These are phyloP conservation scores for Drosophila paranaensis DNA, from an alignment of 2,888 invertebrate species.

Conservation along the genomic window DNA sequence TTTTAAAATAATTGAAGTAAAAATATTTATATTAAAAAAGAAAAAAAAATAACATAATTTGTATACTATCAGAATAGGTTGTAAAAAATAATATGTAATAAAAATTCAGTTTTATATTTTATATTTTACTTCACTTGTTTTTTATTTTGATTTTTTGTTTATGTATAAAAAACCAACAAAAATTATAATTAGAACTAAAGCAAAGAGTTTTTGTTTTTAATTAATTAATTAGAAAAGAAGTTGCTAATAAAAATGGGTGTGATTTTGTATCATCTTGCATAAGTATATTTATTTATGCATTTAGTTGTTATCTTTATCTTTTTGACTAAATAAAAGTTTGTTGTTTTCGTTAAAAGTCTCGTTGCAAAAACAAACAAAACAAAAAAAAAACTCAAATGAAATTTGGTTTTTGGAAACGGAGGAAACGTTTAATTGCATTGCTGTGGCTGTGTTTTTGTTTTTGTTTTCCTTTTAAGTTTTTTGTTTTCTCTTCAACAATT, in stretches of 20 bases:
- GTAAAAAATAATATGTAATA: background rate
- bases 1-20: background rate
- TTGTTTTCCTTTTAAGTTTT: constrained; percentile 2
- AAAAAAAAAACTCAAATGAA: constrained; percentile 7
- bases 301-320: background rate
- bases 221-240: constrained; percentile 52
- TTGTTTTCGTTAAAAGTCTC: constrained; percentile 50
- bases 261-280: constrained; percentile 14
- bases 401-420: constrained; percentile 53
- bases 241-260: constrained; percentile 58
- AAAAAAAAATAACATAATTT: background rate
- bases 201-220: constrained; percentile 44
- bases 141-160: constrained; percentile 64
- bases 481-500: constrained; percentile 13
- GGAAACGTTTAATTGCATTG: constrained; percentile 69
- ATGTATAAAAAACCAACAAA: constrained; percentile 66
- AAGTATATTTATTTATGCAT: constrained; percentile 18
- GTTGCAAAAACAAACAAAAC: constrained; percentile 24
- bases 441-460: constrained; percentile 65
- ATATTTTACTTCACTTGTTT: constrained; percentile 56
- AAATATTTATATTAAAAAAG: background rate
- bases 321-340: constrained; percentile 43
- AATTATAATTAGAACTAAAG: constrained; percentile 75
- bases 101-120: background rate
- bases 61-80: too few relatives aligned